Evolutionary conservation across 2,888 invertebrate species (phyloP).

Genomic region (Atethmia centrago): DNA sequence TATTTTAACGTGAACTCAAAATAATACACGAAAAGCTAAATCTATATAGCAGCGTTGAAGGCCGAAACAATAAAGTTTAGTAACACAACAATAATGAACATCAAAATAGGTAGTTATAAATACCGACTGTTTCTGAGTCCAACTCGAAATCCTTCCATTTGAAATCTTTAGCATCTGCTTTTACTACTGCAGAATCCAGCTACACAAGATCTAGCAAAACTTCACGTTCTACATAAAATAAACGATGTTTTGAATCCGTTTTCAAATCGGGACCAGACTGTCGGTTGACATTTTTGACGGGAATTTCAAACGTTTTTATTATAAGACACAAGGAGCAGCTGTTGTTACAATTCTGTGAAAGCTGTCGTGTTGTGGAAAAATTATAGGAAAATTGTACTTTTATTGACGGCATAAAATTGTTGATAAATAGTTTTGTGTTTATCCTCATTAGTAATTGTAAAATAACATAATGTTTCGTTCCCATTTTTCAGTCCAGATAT

Average conservation of each 20-base stretch:
- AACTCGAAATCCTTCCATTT: conserved; percentile 58
- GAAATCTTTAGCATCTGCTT: conserved; percentile 44
- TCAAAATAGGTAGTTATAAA: conserved; percentile 70
- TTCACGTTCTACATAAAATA: conserved; percentile 67
- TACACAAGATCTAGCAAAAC: conserved; percentile 54
- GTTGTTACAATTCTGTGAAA: conserved; percentile 59
- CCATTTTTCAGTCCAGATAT: not conserved
- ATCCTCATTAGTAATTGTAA: not conserved
- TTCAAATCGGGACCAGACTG: conserved; percentile 59
- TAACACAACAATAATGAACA: conserved; percentile 68
- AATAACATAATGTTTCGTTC: not conserved
- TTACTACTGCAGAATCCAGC: conserved; percentile 19
- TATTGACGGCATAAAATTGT: conserved; percentile 22
- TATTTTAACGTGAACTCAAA: conserved; percentile 26
- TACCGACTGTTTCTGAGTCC: conserved; percentile 67
- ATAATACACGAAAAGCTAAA: conserved; percentile 29
- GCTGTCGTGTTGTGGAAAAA: conserved; percentile 37
- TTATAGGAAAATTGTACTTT: conserved; percentile 25
- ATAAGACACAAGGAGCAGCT: conserved; percentile 64
- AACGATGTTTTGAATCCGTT: conserved; percentile 66
- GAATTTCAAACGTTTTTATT: conserved; percentile 54
- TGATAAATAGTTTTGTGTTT: conserved; percentile 5
- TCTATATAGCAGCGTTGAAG: conserved; percentile 56
- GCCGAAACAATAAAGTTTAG: conserved; percentile 63
- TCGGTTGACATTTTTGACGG: conserved; percentile 68